These are phyloP conservation scores for Sebastes nivosus DNA, from an alignment of 2,797 vertebrate species.

Conservation along the genomic window DNA sequence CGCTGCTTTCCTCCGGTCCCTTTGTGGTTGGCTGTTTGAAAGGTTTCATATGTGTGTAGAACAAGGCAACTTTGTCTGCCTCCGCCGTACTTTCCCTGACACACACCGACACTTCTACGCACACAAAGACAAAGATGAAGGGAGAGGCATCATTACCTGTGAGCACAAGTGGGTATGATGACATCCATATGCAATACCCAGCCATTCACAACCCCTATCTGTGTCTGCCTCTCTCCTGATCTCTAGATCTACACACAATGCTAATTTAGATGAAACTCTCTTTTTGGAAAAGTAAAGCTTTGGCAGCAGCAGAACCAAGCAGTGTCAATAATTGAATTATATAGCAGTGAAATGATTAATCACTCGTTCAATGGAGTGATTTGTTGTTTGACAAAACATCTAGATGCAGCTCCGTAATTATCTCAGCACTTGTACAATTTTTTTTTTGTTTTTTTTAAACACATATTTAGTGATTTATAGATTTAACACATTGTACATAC, in stretches of 20 bases:
- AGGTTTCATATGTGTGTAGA: conserved; percentile 34
- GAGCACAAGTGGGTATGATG: conserved; percentile 45
- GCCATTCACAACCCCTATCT: conserved; percentile 3
- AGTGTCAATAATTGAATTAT: not conserved
- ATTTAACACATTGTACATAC: too few species aligned
- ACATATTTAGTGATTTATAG: too few species aligned
- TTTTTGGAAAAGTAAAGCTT: not conserved
- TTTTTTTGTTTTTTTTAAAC: too few species aligned
- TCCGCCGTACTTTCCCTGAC: conserved; percentile 25
- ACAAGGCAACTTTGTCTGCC: conserved; percentile 38
- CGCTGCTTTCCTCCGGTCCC: not conserved
- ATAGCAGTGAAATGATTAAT: not conserved
- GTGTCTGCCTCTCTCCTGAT: not conserved
- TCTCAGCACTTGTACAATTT: too few species aligned
- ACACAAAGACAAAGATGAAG: conserved; percentile 40
- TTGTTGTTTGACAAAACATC: not conserved
- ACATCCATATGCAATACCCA: conserved; percentile 50
- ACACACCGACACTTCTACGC: conserved; percentile 4
- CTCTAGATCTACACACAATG: not conserved
- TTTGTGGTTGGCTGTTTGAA: conserved; percentile 24
- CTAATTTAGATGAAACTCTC: not conserved
- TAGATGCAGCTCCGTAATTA: not conserved
- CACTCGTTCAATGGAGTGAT: rapidly evolving
- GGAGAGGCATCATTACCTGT: conserved; percentile 54
- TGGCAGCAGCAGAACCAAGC: not conserved